These are phyloP conservation scores for Mactra quadrangularis DNA, from an alignment of 1,140 invertebrate species.

Conservation along the genomic window DNA sequence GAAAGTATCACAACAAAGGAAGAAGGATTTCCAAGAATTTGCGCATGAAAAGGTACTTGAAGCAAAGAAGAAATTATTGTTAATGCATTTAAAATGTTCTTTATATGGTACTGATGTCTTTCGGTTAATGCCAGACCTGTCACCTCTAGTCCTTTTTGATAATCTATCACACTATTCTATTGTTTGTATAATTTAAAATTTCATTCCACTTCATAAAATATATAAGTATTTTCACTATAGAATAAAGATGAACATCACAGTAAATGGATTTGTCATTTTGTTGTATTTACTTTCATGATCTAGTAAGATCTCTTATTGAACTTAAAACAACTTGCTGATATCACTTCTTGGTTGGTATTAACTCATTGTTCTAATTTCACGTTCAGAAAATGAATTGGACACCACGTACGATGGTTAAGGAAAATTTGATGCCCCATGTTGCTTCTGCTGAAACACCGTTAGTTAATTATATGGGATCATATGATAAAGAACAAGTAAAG, in stretches of 20 bases:
- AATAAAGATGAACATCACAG: no score
- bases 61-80: not conserved
- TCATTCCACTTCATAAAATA: no score
- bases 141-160: slow-evolving; percentile 22
- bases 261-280: no score
- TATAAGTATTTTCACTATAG: no score
- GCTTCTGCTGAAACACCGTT: slow-evolving; percentile 54
- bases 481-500: slow-evolving; percentile 42
- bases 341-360: no score
- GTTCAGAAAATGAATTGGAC: slow-evolving; percentile 23
- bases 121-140: slow-evolving; percentile 16
- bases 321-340: no score
- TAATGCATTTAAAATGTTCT: not conserved
- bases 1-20: slow-evolving; percentile 30
- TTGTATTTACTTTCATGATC: no score
- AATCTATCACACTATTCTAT: no score
- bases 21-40: slow-evolving; percentile 47
- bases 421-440: slow-evolving; percentile 55
- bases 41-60: slow-evolving; percentile 54
- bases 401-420: slow-evolving; percentile 37
- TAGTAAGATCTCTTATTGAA: no score
- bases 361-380: not conserved
- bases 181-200: no score
- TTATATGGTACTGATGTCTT: not conserved
- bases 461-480: slow-evolving; percentile 48